A percentile compares a stretch with the other conserved stretches of the same genome.
phyloP scores from a whole-genome alignment of 2,888 invertebrate genomes.

The Drosophila subsilvestris region DNA sequence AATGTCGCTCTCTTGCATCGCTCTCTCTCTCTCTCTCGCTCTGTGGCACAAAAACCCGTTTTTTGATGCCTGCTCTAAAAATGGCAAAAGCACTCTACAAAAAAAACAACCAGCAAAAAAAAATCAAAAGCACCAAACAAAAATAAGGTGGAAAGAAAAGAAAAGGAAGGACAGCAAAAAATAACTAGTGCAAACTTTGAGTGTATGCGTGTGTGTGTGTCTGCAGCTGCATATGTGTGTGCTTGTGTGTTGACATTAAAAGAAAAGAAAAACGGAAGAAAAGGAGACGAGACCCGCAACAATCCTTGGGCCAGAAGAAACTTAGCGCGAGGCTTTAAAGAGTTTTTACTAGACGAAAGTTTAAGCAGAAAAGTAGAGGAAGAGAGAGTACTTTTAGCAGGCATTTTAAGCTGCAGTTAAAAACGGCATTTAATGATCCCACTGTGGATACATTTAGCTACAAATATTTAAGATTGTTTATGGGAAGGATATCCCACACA shows the following conservation, averaged over 20 bases:
- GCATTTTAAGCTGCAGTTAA: background rate
- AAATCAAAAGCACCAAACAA: constrained; percentile 25
- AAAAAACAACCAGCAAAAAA: constrained; percentile 20
- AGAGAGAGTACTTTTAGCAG: too few species aligned
- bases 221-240: constrained; percentile 18
- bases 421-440: background rate
- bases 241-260: constrained; percentile 35
- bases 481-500: too few species aligned
- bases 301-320: constrained; percentile 3
- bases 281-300: constrained; percentile 10
- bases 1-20: constrained; percentile 41
- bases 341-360: background rate
- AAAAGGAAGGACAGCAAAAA: background rate
- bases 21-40: constrained; percentile 13
- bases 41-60: constrained; percentile 59
- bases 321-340: constrained; percentile 20
- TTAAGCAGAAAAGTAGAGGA: background rate
- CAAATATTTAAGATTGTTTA: background rate
- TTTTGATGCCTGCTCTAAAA: constrained; percentile 52
- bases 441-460: background rate
- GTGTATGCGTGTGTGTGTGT: constrained; percentile 26
- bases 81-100: constrained; percentile 42
- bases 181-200: constrained; percentile 28
- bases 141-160: background rate
- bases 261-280: constrained; percentile 1